Evolutionary conservation across 2,113 vertebrate genomes (phyloP), one percentile per base, ranked within the genome.

Genomic region (Pandion haliaetus): DNA sequence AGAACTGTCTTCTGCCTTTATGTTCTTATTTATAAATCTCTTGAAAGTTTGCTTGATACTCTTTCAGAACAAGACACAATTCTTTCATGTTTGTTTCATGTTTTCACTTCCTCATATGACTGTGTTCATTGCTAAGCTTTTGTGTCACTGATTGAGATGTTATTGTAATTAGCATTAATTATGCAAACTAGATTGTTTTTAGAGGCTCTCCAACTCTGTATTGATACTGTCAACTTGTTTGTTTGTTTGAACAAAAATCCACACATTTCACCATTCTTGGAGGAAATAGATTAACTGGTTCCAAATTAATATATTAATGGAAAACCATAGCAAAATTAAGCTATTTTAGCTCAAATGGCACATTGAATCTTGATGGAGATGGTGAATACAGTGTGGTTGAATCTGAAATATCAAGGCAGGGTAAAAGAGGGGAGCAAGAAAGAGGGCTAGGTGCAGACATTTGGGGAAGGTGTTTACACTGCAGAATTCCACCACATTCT

Each of bases 91-190:
- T 95, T 97, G 88, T 95, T 96, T 95, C 91, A 52, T 87, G 72
- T 95, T 95, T 94, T 90, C 80, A 92, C 73, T 96, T 96, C 97
- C 94, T 97, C 7, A 12, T 97, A 86, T 97, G 81, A 95, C 81
- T 96, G 69, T 61, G 90, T 84, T 98, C 95, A 96, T 94, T 95
- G 93, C 83, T 72, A 57, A 85, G 87, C 79, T 88, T 95, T 98
- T 96, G 88, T 97, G 82, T 97, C 94, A 97, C 96, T 95, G 92
- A 95, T 77, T 96, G 97, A 73, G 81, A 93, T 96, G 63, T 95
- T 97, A 81, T 95, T 97, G 91, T 96, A 96, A 97, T 97, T 95
- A 98, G 96, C 94, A 85, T 95, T 94, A 97, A 97, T 97, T 96
- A 94, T 90, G 95, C 85, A 94, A 90, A 95, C 93, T 96, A 87